phyloP scores from a whole-genome alignment of 2,888 invertebrate species.

The Campoplex nolae region DNA sequence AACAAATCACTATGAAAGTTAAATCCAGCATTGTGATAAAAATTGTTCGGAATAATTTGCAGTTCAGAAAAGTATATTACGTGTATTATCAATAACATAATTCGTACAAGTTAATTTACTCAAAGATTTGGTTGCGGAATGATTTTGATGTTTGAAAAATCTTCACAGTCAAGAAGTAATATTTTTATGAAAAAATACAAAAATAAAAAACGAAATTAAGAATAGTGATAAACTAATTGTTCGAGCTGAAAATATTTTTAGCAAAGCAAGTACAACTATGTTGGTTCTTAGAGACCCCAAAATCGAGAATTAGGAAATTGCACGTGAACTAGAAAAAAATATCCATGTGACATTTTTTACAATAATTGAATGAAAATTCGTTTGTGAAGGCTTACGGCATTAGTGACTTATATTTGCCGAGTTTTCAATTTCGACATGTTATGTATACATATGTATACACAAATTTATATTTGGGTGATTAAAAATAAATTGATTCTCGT shows the following conservation, averaged over 20 bases:
- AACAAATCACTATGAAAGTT: not conserved
- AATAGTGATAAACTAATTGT: not conserved
- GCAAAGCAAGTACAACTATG: constrained; percentile 7
- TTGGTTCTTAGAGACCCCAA: constrained; percentile 5
- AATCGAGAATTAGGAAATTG: constrained; percentile 27
- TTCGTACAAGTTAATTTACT: not conserved
- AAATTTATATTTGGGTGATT: no score
- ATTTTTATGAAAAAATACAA: constrained; percentile 12
- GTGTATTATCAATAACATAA: not conserved
- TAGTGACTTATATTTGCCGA: constrained; percentile 31
- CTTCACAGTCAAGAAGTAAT: not conserved
- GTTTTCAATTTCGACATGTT: constrained; percentile 1
- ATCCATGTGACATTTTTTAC: not conserved
- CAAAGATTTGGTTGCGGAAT: constrained; percentile 17
- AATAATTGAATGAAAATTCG: constrained; percentile 29
- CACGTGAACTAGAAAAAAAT: constrained; percentile 24
- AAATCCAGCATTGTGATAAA: not conserved
- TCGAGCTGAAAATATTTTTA: not conserved
- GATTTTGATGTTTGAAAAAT: not conserved
- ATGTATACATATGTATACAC: no score
- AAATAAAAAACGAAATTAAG: constrained; percentile 8
- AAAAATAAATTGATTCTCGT: no score
- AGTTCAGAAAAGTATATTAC: not conserved
- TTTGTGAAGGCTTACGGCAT: constrained; percentile 37
- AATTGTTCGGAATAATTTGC: not conserved